A percentile compares a stretch with the other conserved stretches of the same genome.
These are phyloP conservation scores for Psophia crepitans DNA, from an alignment of 2,113 vertebrate species.

Conservation along the genomic window DNA sequence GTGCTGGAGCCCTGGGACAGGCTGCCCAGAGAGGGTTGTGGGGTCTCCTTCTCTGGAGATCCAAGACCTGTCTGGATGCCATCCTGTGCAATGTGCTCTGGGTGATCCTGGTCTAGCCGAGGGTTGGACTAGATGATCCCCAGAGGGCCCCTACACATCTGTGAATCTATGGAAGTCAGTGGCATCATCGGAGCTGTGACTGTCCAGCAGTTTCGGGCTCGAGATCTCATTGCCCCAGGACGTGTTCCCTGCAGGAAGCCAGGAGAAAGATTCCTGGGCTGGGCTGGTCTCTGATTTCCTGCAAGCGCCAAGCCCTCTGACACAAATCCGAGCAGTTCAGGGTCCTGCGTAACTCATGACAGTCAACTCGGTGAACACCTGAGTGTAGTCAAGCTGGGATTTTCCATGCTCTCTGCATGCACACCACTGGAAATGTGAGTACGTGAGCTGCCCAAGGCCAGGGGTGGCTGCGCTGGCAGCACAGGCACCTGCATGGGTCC, in stretches of 20 bases:
- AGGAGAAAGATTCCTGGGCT: neutral
- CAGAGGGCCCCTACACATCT: too few relatives aligned
- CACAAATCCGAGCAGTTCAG: neutral
- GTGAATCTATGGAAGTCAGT: neutral
- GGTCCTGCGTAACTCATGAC: neutral
- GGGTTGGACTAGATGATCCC: too few relatives aligned
- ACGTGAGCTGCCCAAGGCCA: neutral
- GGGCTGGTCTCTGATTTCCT: neutral
- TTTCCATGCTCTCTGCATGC: neutral
- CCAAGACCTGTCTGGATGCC: too few relatives aligned
- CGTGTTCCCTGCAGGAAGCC: neutral
- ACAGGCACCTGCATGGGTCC: fast-evolving
- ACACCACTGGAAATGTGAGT: neutral
- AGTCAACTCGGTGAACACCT: neutral
- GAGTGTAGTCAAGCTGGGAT: neutral
- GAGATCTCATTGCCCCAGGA: neutral
- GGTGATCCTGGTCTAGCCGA: too few relatives aligned
- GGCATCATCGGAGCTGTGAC: fast-evolving
- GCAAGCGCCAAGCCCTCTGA: neutral
- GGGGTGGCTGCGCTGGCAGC: neutral
- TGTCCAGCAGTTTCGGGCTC: neutral
- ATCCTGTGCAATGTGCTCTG: too few relatives aligned
- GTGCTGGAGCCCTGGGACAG: too few relatives aligned
- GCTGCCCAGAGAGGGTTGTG: too few relatives aligned
- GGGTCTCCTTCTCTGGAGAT: too few relatives aligned